These are phyloP conservation scores for Tetrao urogallus DNA, from an alignment of 2,113 vertebrate species.

Conservation along the genomic window DNA sequence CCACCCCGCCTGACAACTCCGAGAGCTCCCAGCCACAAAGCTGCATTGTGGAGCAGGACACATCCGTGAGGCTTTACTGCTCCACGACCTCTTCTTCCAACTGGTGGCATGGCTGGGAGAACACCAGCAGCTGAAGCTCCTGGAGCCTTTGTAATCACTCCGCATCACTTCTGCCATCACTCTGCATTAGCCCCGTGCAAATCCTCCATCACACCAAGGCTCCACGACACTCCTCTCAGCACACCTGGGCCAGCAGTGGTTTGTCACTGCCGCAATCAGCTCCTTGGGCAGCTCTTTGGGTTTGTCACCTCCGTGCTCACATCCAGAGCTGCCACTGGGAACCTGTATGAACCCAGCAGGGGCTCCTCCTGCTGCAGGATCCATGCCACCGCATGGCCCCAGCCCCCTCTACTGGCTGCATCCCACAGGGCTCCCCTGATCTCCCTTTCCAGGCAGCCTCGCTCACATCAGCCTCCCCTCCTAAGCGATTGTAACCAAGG, in stretches of 20 bases:
- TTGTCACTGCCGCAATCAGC: neutral
- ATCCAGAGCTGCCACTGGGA: neutral
- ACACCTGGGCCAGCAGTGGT: neutral
- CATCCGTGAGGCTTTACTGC: neutral
- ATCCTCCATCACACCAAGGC: no score
- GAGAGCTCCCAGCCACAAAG: neutral
- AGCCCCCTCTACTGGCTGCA: neutral
- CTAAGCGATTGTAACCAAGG: conserved; percentile 68
- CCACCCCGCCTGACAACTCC: neutral
- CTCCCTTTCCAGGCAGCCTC: neutral
- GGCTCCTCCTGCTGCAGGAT: neutral
- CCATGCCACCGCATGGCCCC: neutral
- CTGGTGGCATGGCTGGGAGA: neutral
- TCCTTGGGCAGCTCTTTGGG: neutral
- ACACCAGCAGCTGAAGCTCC: neutral
- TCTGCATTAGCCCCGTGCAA: neutral
- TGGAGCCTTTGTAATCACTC: neutral
- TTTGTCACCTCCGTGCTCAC: accelerated
- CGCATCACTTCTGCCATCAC: neutral
- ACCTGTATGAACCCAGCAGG: accelerated
- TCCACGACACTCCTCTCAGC: accelerated
- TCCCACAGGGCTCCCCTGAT: neutral
- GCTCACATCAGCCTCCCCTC: conserved; percentile 39
- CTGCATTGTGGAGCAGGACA: neutral
- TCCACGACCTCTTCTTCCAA: neutral